Base-by-base conservation (phyloP, 2,888 invertebrate species). In the Leptinotarsa haldemani region DNA sequence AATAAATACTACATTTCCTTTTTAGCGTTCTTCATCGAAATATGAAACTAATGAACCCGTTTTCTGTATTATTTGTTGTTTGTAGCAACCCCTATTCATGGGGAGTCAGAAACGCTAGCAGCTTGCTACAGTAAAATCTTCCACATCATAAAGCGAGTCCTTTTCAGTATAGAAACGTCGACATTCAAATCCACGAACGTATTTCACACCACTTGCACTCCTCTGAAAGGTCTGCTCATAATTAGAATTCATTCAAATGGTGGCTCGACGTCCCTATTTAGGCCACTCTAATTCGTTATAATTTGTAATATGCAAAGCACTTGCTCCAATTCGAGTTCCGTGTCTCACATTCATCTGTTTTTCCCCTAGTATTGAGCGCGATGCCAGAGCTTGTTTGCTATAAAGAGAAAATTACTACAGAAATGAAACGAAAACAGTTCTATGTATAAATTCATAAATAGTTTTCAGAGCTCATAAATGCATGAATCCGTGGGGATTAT, bases 241-340 rank as follows among this genome's bases (percentile, higher is more conserved):
- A 56, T 56, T 56, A 56, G 15, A 56, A 56, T 20, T 56, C 20
- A 22, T 56, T 56, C 56, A 56, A 56, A 56, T 56, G 12, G 12
- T 52, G 18, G n/a, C 25, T 56, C 56, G 56, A 56, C 56, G 56
- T 18, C 22, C 20, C 20, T 22, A 56, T 56, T 56, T 22, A 56
- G 56, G 56, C 56, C 56, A 56, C 56, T 22, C 56, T 56, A 56
- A 56, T 56, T 56, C 22, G 56, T 56, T 22, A 56, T 56, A 56
- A 56, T 56, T 56, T 56, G 56, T 56, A 22, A 22, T 56, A 56
- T 56, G 56, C 56, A 56, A 56, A 56, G 20, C 15, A 22, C 56
- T 56, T 22, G 56, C 56, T 56, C 56, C 56, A 22, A 56, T 56
- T 56, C 56, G 15, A 56, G 20, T 56, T 15, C 5, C 56, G 22